A percentile compares a stretch with the other conserved stretches of the same genome.
These are phyloP conservation scores for Oophaga sylvatica DNA, from an alignment of 2,797 vertebrate genomes.

Conservation along the genomic window DNA sequence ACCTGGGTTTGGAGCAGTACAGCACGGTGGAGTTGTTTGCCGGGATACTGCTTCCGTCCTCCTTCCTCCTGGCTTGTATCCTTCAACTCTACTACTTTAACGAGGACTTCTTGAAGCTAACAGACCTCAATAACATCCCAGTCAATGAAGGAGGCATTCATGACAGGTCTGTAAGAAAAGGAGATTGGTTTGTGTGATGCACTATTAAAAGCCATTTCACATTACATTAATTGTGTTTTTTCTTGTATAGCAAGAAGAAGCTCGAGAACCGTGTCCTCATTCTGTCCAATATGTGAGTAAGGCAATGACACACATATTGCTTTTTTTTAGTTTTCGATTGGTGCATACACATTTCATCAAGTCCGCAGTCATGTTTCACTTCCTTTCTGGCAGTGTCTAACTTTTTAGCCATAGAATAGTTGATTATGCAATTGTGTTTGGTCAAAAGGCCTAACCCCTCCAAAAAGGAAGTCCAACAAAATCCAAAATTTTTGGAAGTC, in stretches of 20 bases:
- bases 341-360: too few relatives aligned
- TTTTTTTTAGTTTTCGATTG: too few relatives aligned
- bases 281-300: slow-evolving; percentile 51
- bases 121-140: slow-evolving; percentile 74
- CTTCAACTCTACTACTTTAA: slow-evolving; percentile 83
- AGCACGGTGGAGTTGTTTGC: slow-evolving; percentile 76
- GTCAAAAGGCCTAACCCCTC: too few relatives aligned
- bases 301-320: background rate
- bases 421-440: too few relatives aligned
- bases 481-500: too few relatives aligned
- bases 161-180: slow-evolving; percentile 44
- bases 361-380: too few relatives aligned
- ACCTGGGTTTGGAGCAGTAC: slow-evolving; percentile 77
- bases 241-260: slow-evolving; percentile 37
- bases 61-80: slow-evolving; percentile 79
- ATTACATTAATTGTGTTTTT: background rate
- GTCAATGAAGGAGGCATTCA: slow-evolving; percentile 61
- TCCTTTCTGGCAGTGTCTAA: too few relatives aligned
- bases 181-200: background rate
- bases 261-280: slow-evolving; percentile 34
- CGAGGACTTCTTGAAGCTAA: slow-evolving; percentile 77
- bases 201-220: background rate
- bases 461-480: too few relatives aligned
- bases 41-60: slow-evolving; percentile 76
- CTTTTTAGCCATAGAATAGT: too few relatives aligned